Evolutionary conservation across 2,113 vertebrate species (phyloP).

Genomic region (Oriolus oriolus): DNA sequence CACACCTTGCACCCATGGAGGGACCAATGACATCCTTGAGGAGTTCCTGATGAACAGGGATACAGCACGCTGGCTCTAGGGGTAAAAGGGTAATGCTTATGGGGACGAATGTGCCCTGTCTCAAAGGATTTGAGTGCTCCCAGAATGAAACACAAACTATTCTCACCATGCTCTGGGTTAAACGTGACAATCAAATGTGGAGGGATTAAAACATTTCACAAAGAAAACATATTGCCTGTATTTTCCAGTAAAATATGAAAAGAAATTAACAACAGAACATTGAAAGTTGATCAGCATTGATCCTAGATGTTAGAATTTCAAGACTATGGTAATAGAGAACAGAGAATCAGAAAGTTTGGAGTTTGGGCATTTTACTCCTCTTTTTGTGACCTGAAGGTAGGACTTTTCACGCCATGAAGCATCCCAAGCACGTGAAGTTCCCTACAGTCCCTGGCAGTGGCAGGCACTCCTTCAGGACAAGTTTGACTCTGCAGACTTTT

Average conservation of each 20-base stretch:
- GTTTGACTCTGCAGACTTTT: neutral
- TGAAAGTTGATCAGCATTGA: neutral
- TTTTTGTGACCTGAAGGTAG: neutral
- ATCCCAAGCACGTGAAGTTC: fast-evolving
- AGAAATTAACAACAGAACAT: neutral
- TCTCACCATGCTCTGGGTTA: neutral
- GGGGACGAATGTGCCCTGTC: neutral
- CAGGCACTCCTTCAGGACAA: neutral
- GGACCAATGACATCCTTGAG: neutral
- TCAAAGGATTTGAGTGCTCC: neutral
- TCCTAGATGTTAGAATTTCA: neutral
- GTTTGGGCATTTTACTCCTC: fast-evolving
- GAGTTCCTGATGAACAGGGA: neutral
- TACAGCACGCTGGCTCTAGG: fast-evolving
- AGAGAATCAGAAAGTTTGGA: neutral
- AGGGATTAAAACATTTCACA: neutral
- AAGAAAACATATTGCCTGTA: fast-evolving
- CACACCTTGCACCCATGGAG: fast-evolving
- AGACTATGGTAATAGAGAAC: neutral
- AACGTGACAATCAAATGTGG: fast-evolving
- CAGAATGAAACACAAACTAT: neutral
- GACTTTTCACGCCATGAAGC: neutral
- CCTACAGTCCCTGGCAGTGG: neutral
- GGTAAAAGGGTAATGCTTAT: neutral
- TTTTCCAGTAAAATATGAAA: neutral